Evolutionary conservation across 2,888 invertebrate species (phyloP), one percentile per base, ranked within the genome.

Genomic region (Eristalis tenax): DNA sequence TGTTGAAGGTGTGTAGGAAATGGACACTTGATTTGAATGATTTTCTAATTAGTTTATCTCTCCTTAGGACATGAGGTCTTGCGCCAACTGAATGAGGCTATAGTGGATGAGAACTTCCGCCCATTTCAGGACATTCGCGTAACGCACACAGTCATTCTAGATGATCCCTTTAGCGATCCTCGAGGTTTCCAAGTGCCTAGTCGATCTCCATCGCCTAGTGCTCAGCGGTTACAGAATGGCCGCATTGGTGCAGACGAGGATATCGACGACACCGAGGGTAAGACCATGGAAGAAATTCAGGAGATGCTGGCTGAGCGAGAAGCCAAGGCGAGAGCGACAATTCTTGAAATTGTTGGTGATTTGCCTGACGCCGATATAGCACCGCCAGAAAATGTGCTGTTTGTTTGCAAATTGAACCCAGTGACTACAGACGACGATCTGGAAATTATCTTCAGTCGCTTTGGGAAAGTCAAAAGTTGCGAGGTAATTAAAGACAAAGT

Each of bases 341-440:
- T 99, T 90, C 94, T 99, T 57, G 99, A 99, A 94, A 99, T 99
- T 94, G 98, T 99, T 26, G 99, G 99, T 0, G 99, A 99, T 93
- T 94, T 99, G 79, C 99, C 99, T 0, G 97, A 99, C 94, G 99
- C 98, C 15, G 99, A 99, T 83, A 97, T 99, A 93, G 98, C 98
- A 6, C 99, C 99, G 0, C 99, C 99, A 8, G 99, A 99, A 94
- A 99, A 99, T 94, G 99, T 99, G 2, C 94, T 99, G 0, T 99
- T 99, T 94, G 98, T 99, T 38, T 99, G 99, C 93, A 99, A 99
- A 94, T 94, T 99, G 23, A 99, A 99, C 94, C 99, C 99, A 0
- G 98, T 99, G 0, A 99, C 99, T 0, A 98, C 96, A 11, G 99
- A 99, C 92, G 99, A 99, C 91, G 99, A 99, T 93, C 94, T 99